Evolutionary conservation across 2,113 vertebrate genomes (phyloP).

Genomic region (Python bivittatus): DNA sequence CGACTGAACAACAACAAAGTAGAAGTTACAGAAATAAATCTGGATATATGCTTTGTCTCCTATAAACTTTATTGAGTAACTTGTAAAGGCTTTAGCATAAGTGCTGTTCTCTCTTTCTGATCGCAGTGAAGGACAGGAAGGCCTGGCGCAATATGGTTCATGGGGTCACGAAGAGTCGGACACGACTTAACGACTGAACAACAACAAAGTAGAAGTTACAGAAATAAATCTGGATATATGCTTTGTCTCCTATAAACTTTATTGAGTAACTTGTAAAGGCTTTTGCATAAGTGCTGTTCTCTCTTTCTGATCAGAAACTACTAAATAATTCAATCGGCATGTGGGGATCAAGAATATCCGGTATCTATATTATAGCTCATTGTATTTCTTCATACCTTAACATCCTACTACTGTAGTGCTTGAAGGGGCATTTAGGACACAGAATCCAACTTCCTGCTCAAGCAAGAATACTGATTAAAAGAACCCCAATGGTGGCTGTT

Average conservation of each 20-base stretch:
- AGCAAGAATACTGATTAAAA: not conserved
- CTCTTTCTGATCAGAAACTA: not conserved
- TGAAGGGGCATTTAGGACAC: not conserved
- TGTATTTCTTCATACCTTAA: not conserved
- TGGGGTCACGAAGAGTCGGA: too few relatives aligned
- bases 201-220: too few relatives aligned
- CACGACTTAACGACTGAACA: too few relatives aligned
- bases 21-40: not conserved
- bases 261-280: not conserved
- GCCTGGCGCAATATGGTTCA: too few relatives aligned
- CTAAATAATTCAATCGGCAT: not conserved
- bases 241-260: not conserved
- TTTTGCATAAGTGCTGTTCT: not conserved
- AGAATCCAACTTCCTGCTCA: not conserved
- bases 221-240: not conserved
- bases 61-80: not conserved
- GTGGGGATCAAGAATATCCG: not conserved
- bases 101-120: not conserved
- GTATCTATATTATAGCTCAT: too few relatives aligned
- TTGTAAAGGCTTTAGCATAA: not conserved
- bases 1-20: too few relatives aligned
- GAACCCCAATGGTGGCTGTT: not conserved
- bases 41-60: not conserved
- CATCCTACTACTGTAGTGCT: not conserved
- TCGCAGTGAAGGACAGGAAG: too few relatives aligned